phyloP scores from a whole-genome alignment of 2,113 vertebrate genomes.

The Mormoops blainvillei region DNA sequence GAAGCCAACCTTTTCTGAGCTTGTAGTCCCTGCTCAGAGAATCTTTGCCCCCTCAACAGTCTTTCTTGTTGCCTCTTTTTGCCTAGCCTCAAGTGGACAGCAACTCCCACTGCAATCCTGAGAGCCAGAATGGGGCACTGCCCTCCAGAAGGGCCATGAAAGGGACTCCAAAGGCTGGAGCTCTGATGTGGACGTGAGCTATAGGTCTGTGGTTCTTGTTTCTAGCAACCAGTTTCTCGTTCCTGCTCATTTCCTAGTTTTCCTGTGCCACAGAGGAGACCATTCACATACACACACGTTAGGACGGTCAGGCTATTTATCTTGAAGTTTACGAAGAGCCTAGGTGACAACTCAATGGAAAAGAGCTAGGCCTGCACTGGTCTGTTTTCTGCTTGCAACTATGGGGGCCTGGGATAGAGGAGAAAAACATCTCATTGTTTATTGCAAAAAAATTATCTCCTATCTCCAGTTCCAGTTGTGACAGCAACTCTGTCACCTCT shows the following conservation, averaged over 20 bases:
- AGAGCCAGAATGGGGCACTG: background rate
- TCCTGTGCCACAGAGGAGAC: background rate
- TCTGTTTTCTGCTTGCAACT: background rate
- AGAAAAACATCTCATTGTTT: background rate
- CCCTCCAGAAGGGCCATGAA: background rate
- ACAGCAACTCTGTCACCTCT: background rate
- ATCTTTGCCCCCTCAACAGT: background rate
- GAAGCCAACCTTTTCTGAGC: background rate
- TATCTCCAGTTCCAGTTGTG: background rate
- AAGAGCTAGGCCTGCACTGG: background rate
- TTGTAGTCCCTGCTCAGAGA: no score
- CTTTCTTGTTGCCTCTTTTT: background rate
- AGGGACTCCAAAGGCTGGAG: background rate
- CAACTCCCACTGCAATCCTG: background rate
- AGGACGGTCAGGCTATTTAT: background rate
- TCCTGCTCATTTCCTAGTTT: background rate
- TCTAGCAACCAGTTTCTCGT: background rate
- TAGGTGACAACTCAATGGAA: background rate
- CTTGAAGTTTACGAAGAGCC: background rate
- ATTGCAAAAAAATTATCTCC: background rate
- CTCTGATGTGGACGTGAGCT: background rate
- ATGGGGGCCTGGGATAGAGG: background rate
- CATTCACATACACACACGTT: background rate
- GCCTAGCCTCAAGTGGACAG: no score
- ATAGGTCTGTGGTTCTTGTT: background rate